Conservation (phyloP, 2,888 invertebrate species). For the Odontomyia ornata region DNA sequence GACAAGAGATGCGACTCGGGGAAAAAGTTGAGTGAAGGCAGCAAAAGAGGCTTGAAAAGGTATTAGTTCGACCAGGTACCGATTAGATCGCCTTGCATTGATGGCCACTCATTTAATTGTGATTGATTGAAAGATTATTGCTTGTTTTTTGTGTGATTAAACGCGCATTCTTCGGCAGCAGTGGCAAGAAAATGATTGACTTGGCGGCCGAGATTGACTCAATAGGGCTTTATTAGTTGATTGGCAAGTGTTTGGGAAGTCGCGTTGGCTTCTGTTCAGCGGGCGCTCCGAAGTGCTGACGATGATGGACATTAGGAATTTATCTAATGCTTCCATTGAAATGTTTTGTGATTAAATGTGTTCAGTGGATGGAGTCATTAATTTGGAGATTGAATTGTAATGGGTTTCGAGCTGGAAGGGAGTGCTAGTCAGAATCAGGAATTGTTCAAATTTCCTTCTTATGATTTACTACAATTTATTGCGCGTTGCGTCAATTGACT, state of each 20-base stretch:
- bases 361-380: not conserved
- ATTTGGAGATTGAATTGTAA: not conserved
- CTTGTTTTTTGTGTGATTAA: not conserved
- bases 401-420: not conserved
- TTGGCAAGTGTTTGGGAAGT: constrained; percentile 4
- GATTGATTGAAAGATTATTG: constrained; percentile 38
- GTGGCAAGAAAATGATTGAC: constrained; percentile 8
- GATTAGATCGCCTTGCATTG: constrained; percentile 25
- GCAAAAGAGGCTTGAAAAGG: not conserved
- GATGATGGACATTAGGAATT: not conserved
- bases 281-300: not conserved
- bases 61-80: constrained; percentile 2
- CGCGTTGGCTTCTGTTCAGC: not conserved
- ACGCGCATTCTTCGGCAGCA: not conserved
- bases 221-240: not conserved
- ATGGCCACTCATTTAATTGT: constrained; percentile 26
- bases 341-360: not conserved
- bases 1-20: too few relatives aligned
- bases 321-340: not conserved
- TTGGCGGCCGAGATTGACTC: not conserved
- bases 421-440: too few relatives aligned
- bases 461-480: too few relatives aligned
- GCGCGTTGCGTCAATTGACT: too few relatives aligned
- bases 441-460: too few relatives aligned
- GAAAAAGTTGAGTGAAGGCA: not conserved